These are phyloP conservation scores for Tragopan temminckii DNA, from an alignment of 2,797 vertebrate species.

Conservation along the genomic window DNA sequence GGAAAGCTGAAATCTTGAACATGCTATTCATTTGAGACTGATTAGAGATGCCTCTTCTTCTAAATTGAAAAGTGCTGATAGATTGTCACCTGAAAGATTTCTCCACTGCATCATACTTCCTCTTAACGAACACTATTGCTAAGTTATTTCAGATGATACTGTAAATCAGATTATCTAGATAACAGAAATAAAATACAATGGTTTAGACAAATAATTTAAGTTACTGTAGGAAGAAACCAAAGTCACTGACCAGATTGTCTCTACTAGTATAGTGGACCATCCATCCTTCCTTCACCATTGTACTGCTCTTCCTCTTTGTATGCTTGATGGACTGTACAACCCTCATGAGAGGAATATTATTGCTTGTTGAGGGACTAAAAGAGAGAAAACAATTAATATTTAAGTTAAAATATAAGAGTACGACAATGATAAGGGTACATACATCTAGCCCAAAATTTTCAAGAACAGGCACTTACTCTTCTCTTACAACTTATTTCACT, in stretches of 20 bases:
- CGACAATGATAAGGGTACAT: background rate
- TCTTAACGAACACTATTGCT: background rate
- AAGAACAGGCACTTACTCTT: background rate
- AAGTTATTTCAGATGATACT: background rate
- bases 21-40: background rate
- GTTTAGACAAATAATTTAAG: background rate
- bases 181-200: background rate
- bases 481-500: background rate
- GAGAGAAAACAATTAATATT: background rate
- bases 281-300: slow-evolving; percentile 98
- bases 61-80: background rate
- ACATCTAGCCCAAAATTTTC: background rate
- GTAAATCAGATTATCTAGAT: background rate
- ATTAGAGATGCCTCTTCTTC: background rate
- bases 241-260: slow-evolving; percentile 90
- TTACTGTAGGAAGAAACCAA: background rate
- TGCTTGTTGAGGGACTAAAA: slow-evolving; percentile 94
- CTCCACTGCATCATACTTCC: background rate
- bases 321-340: slow-evolving; percentile 98
- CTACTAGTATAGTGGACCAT: slow-evolving; percentile 97
- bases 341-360: slow-evolving; percentile 98
- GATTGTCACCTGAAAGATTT: background rate
- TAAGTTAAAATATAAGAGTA: background rate
- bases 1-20: background rate
- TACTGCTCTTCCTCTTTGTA: slow-evolving; percentile 97